phyloP scores from a whole-genome alignment of 2,888 invertebrate genomes.

The Acanthosepion lycidas region DNA sequence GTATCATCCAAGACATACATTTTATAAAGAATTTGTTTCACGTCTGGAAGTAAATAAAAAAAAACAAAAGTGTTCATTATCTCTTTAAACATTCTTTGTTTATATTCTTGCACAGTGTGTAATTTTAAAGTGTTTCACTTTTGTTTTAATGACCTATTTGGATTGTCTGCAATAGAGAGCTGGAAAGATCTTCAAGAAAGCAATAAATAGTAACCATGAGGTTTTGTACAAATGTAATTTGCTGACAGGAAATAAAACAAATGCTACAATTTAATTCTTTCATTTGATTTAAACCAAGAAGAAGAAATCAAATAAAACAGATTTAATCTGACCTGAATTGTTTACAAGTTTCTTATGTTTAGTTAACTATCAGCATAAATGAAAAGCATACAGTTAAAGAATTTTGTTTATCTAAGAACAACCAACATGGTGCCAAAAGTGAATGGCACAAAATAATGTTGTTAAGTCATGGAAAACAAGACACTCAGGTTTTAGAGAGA shows the following conservation, averaged over 20 bases:
- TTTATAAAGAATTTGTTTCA: no score
- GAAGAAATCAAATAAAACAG: neutral
- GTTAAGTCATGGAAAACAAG: no score
- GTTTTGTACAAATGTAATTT: neutral
- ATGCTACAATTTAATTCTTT: neutral
- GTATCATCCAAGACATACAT: no score
- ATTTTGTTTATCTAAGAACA: neutral
- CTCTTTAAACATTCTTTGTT: no score
- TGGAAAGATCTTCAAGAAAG: neutral
- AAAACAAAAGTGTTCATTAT: no score
- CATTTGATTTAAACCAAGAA: neutral
- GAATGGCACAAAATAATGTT: neutral
- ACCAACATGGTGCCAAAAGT: neutral
- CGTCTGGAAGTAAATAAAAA: no score
- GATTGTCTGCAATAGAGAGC: neutral
- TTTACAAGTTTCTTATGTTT: neutral
- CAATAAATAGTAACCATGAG: neutral
- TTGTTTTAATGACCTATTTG: neutral
- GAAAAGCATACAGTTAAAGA: neutral
- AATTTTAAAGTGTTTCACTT: no score
- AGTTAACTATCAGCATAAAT: neutral
- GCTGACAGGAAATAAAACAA: neutral
- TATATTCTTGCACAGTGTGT: no score
- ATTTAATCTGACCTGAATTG: neutral
- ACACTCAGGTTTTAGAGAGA: no score